Base-by-base conservation (phyloP, 2,113 vertebrate genomes). In the Gymnocephalus cernua region DNA sequence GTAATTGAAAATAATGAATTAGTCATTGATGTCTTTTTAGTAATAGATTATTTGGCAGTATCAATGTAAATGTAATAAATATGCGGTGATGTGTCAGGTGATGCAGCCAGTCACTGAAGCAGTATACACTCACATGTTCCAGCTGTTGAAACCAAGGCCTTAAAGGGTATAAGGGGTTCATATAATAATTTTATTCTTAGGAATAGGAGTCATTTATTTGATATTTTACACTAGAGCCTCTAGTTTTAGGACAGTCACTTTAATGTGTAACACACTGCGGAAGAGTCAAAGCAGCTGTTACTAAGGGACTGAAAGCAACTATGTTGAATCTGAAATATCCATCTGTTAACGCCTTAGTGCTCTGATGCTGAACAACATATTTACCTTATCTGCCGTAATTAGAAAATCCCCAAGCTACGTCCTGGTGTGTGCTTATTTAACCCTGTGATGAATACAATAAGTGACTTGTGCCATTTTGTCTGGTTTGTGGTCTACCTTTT, bases 331-430 rank as follows among this genome's bases (percentile, higher is more conserved):
- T n/a, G 29, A 29, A 62, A 62, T 54, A 32, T 51, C 16, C n/a
- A 58, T 32, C 35, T 69, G 57, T 53, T 47, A 18, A 41, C 14
- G n/a, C 32, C 4, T 15, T 14, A 27, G 35, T 44, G 51, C 18
- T 29, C 38, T 47, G 54, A 58, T 61, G 56, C 56, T 48, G 41
- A 48, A 73, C 50, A 54, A 18, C 53, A 5, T 16, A 16, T 44
- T 23, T 62, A 63, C 12, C 74, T 54, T 63, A 56, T 41, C 27
- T 67, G 10, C 14, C 38, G 23, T 56, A 11, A 68, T 83, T 62
- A 54, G 13, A 75, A 68, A 64, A 23, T 75, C 45, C 51, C 13
- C 48, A 47, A 47, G n/a, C n/a, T 29, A 8, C 51, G 19, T 59
- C 4, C 63, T 14, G 16, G 19, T 54, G 32, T 66, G 44, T 54